A percentile compares a stretch with the other conserved stretches of the same genome.
phyloP scores from a whole-genome alignment of 2,797 vertebrate genomes.

The Florisuga fusca region DNA sequence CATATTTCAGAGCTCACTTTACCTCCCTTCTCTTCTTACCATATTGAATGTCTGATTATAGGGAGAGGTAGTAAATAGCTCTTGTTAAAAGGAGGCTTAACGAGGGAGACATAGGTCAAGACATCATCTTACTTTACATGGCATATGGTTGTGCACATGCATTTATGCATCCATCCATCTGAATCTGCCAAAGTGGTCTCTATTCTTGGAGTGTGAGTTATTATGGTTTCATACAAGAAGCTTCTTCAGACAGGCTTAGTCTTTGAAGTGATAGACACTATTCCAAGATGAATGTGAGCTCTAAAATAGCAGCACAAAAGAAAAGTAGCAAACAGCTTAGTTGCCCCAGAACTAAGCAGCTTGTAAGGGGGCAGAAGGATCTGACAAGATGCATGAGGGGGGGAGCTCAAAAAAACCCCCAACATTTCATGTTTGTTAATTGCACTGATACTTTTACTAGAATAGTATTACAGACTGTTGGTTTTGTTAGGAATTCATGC shows the following conservation, averaged over 20 bases:
- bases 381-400: not conserved
- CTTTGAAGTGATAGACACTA: not conserved
- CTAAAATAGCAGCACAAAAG: not conserved
- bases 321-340: not conserved
- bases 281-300: not conserved
- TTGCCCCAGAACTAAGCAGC: not conserved
- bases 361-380: not conserved
- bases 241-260: not conserved
- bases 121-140: not conserved
- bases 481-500: not conserved
- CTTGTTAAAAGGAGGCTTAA: constrained; percentile 32
- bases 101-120: not conserved
- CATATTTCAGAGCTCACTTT: constrained; percentile 40
- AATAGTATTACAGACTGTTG: not conserved
- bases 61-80: constrained; percentile 4
- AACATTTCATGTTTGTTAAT: not conserved
- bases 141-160: not conserved
- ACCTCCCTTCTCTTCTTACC: constrained; percentile 42
- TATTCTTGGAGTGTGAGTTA: not conserved
- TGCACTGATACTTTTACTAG: not conserved
- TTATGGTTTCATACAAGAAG: not conserved
- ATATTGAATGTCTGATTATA: constrained; percentile 39
- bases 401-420: not conserved
- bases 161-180: constrained; percentile 1
- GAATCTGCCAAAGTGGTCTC: not conserved